Conservation (phyloP, 1,140 invertebrate species). For the Hestina assimilis region DNA sequence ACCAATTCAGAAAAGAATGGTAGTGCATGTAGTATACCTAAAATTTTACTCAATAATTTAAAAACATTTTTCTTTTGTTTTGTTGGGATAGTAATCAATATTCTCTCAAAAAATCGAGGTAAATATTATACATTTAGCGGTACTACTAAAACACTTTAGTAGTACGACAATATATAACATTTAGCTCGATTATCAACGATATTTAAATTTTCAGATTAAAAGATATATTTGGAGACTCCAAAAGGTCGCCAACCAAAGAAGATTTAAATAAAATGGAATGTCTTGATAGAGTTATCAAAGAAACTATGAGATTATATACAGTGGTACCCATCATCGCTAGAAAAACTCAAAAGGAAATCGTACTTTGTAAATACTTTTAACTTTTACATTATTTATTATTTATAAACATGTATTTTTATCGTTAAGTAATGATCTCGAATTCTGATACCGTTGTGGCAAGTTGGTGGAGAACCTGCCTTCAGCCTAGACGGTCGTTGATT, state of each 20-base stretch:
- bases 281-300: slow-evolving; percentile 63
- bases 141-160: too few species aligned
- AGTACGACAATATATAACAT: background rate
- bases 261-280: slow-evolving; percentile 60
- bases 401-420: background rate
- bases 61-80: too few species aligned
- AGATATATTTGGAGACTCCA: slow-evolving; percentile 49
- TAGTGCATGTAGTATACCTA: too few species aligned
- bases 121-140: too few species aligned
- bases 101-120: too few species aligned
- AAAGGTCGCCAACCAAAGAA: slow-evolving; percentile 45
- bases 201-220: slow-evolving; percentile 32
- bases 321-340: slow-evolving; percentile 58
- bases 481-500: too few species aligned
- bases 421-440: too few species aligned
- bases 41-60: too few species aligned
- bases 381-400: background rate
- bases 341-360: slow-evolving; percentile 46
- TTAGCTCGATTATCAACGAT: background rate
- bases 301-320: slow-evolving; percentile 62
- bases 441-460: too few species aligned
- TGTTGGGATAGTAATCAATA: too few species aligned
- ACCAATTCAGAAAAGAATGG: too few species aligned
- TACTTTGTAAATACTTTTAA: slow-evolving; percentile 41
- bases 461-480: too few species aligned